Base-by-base conservation (phyloP, 2,888 invertebrate genomes). In the Heliconius sara region DNA sequence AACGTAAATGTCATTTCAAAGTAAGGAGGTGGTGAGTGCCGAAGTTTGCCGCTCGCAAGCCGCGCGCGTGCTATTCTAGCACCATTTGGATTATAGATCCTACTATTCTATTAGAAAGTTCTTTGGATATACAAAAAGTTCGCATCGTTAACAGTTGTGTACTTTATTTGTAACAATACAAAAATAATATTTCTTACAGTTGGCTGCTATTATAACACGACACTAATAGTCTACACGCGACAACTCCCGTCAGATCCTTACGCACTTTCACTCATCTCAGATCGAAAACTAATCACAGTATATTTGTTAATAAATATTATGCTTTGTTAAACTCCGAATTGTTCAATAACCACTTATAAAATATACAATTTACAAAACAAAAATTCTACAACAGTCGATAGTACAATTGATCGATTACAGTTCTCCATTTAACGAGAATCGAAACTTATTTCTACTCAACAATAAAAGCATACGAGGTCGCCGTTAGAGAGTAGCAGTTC, bases 131-230 rank as follows among this genome's bases (percentile, higher is more conserved):
- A 92, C 89, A 91, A 93, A 81, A 92, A 91, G 88, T 88, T 75
- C 89, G 87, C 85, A 86, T 89, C 88, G 88, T 91, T 90, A 93
- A 94, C 93, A 91, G 90, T 92, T 89, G 91, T 91, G 93, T 92
- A 93, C 89, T 94, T 93, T 91, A 93, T 92, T 94, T 92, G 90
- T 91, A 92, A 93, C 91, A 90, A 93, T 95, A 94, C 92, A 94
- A 94, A 95, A 95, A 94, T 94, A 94, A 92, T 85, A 90, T 91
- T 91, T 92, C 91, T 94, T 93, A 92, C 84, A 89, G 87, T 91
- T 92, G 89, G 87, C 89, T 89, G 89, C 85, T 87, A 88, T 88
- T 89, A 90, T 88, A 90, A 90, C 88, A 88, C 74, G 80, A 74
- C 60, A 82, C 77, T 76, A 76, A 68, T 60, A 47, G 73, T 78